Conservation (phyloP, 1,140 invertebrate genomes). For the Drosophila ambigua region DNA sequence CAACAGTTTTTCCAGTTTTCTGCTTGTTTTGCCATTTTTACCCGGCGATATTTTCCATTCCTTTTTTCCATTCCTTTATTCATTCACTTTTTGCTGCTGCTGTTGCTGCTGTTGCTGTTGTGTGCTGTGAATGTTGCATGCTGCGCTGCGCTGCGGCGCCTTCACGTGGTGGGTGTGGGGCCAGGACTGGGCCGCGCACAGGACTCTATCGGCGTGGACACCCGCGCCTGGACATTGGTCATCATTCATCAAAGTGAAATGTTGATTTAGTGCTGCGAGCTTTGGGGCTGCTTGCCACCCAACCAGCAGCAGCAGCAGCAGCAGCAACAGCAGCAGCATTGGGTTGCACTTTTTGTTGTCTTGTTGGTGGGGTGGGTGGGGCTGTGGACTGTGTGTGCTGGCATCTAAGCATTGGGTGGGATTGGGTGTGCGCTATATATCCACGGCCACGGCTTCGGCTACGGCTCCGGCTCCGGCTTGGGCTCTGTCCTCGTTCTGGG, state of each 20-base stretch:
- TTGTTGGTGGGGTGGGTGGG: background rate
- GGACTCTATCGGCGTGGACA: constrained; percentile 61
- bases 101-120: constrained; percentile 13
- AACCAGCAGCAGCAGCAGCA: constrained; percentile 9
- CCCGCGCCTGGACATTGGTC: constrained; percentile 79
- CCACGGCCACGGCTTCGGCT: background rate
- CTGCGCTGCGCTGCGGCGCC: constrained; percentile 49
- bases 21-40: constrained; percentile 57
- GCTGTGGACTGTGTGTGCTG: too few relatives aligned
- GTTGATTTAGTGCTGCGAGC: constrained; percentile 77
- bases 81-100: constrained; percentile 12
- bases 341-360: constrained; percentile 44
- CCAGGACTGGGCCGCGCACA: constrained; percentile 11
- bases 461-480: background rate
- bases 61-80: constrained; percentile 22
- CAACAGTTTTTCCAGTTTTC: constrained; percentile 55
- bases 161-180: too few relatives aligned
- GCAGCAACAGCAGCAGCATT: constrained; percentile 30
- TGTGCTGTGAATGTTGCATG: constrained; percentile 45
- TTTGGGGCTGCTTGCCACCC: constrained; percentile 3
- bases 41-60: constrained; percentile 29
- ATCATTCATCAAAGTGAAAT: constrained; percentile 83
- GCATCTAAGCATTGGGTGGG: too few relatives aligned
- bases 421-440: background rate
- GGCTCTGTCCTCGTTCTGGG: background rate